Base-by-base conservation (phyloP, 2,797 vertebrate genomes). In the Thaleichthys pacificus region DNA sequence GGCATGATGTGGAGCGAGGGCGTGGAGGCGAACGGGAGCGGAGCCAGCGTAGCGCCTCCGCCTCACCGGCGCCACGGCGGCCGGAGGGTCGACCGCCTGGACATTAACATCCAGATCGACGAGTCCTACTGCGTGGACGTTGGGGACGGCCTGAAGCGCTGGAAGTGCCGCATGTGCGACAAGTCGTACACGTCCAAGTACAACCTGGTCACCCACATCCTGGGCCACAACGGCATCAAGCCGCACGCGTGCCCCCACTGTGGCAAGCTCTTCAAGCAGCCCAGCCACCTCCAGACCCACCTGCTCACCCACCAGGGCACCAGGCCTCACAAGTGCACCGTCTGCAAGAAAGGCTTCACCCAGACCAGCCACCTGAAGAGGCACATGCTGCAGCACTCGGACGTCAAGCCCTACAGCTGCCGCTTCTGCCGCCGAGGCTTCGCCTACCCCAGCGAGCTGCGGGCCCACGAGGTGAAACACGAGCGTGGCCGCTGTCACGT, bases 171-270 rank as follows among this genome's bases (percentile, higher is more conserved):
- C 83, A 96, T 98, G 94, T 99, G 97, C 0, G 97, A 98, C 79
- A 99, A 99, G 86, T 98, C 97, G 0, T 98, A 99, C 93, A 98
- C 97, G 0, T 99, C 97, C 80, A 99, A 99, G 88, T 99, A 99
- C 94, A 99, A 99, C 89, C 92, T 99, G 86, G 97, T 99, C 56
- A 98, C 97, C 0, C 97, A 98, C 92, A 98, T 98, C 83, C 91
- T 98, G 87, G 97, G 97, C 74, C 97, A 99, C 93, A 98, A 96
- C 0, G 97, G 97, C 85, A 95, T 99, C 91, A 99, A 99, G 88
- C 97, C 97, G 0, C 97, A 99, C 24, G 95, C 96, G 0, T 99
- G 97, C 84, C 95, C 96, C 0, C 96, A 97, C 80, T 99, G 97
- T 77, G 94, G 93, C 84, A 99, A 99, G 90, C 96, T 98, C 76